phyloP scores from a whole-genome alignment of 2,888 invertebrate species.

The Cerastis rubricosa region DNA sequence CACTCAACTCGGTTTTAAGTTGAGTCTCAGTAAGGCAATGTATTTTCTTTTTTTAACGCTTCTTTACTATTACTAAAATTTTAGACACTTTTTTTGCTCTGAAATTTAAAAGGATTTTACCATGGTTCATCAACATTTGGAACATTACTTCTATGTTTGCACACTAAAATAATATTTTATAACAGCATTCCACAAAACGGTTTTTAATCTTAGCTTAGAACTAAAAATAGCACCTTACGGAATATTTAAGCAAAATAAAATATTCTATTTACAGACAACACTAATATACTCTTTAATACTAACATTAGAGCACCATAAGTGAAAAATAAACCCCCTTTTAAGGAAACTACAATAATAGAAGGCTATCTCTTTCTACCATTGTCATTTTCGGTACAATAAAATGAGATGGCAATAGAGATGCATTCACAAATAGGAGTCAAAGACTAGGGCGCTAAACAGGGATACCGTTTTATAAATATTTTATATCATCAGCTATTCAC shows the following conservation, averaged over 20 bases:
- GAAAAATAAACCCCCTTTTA: constrained; percentile 29
- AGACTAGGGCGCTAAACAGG: constrained; percentile 72
- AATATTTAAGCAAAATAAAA: constrained; percentile 63
- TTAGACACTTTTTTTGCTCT: no score
- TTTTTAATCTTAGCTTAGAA: constrained; percentile 58
- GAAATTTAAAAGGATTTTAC: no score
- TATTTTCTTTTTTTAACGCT: not conserved
- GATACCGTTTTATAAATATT: constrained; percentile 40
- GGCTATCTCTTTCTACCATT: constrained; percentile 25
- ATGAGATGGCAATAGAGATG: constrained; percentile 38
- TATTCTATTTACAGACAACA: constrained; percentile 70
- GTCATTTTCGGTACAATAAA: constrained; percentile 56
- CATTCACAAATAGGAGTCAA: constrained; percentile 27
- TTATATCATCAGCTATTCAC: constrained; percentile 79
- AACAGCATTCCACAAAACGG: constrained; percentile 59
- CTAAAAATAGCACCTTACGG: constrained; percentile 70
- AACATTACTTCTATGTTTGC: constrained; percentile 1
- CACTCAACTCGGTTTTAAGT: not conserved
- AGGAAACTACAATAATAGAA: constrained; percentile 9
- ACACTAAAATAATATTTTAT: not conserved
- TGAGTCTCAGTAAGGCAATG: not conserved
- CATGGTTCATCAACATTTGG: not conserved
- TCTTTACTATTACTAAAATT: not conserved
- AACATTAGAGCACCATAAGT: constrained; percentile 67
- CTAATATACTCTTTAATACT: constrained; percentile 62